Conservation (phyloP, 2,113 vertebrate genomes). For the Spilogale gracilis region DNA sequence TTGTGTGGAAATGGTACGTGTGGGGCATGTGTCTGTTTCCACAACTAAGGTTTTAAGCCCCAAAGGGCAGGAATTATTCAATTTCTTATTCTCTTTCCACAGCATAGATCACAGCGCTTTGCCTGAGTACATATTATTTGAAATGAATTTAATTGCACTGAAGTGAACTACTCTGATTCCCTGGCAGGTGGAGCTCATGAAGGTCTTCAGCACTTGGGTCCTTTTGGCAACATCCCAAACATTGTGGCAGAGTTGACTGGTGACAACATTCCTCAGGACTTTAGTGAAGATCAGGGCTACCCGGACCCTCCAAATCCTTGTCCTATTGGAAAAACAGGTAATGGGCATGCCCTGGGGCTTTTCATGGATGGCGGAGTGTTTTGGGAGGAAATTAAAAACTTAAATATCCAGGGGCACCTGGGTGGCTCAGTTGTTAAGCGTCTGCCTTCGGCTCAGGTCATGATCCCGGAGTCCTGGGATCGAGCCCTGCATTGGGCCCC, state of each 20-base stretch:
- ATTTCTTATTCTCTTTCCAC: constrained; percentile 11
- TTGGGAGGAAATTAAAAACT: background rate
- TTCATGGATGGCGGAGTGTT: background rate
- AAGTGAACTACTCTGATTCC: background rate
- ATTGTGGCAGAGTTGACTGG: constrained; percentile 98
- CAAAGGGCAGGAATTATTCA: background rate
- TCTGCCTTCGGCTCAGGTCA: no score
- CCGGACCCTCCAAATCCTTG: constrained; percentile 99
- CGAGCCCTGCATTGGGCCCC: no score
- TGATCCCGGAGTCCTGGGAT: no score
- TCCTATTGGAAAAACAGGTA: constrained; percentile 96
- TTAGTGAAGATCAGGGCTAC: constrained; percentile 97
- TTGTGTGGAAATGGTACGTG: background rate
- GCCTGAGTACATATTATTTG: background rate
- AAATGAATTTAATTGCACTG: background rate
- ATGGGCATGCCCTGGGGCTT: background rate
- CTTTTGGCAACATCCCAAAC: constrained; percentile 99
- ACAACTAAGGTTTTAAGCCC: background rate
- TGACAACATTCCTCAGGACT: constrained; percentile 97
- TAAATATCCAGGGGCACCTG: no score
- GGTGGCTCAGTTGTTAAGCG: no score
- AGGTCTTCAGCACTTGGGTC: constrained; percentile 97
- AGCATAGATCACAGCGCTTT: background rate
- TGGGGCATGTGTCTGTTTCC: background rate
- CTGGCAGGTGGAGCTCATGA: constrained; percentile 96